Base-by-base conservation (phyloP, 2,888 invertebrate genomes). In the Polyommatus iphigenia region DNA sequence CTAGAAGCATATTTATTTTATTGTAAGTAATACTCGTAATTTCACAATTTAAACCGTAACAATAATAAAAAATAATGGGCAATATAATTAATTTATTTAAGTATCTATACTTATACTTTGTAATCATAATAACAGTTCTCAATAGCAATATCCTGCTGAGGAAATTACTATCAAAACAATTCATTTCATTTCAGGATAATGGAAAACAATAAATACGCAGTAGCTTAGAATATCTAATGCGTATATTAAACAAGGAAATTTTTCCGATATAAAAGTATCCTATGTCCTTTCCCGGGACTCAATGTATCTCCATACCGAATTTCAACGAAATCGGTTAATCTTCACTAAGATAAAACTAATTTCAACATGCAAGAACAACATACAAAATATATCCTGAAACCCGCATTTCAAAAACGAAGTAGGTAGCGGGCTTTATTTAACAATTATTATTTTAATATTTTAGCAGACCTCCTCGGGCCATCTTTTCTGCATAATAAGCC, bases 401-500 rank as follows among this genome's bases (percentile, higher is more conserved):
- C 41, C 8, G 41, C 8, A 41, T 8, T 41, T 41, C 36, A 41
- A 8, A 41, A 41, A 41, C 36, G 7, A 41, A 41, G 36, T 41
- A 41, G 36, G 36, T 41, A 41, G 36, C 7, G 2, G 2, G 8
- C 36, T 41, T 1, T 41, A 2, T 41, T 50, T n/a, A n/a, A 71
- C n/a, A 41, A 41, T 36, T n/a, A 36, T n/a, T 41, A n/a, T 71
- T 32, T n/a, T 29, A 15, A n/a, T 24, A n/a, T 71, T 71, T 71
- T 1, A 71, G 36, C 32, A 18, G 36, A 71, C 36, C 15, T 32
- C 41, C 41, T 24, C 41, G 6, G 67, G 29, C 71, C 41, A 41
- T 71, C 41, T 71, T 41, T 18, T 71, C 71, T 41, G 71, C 71
- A 71, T 71, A 71, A 71, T 41, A 41, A 71, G 18, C 36, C 71